Percentiles rank a stretch among this genome's conserved stretches.
Conservation (phyloP, 2,113 vertebrate genomes). For the Pomatostomus ruficeps region DNA sequence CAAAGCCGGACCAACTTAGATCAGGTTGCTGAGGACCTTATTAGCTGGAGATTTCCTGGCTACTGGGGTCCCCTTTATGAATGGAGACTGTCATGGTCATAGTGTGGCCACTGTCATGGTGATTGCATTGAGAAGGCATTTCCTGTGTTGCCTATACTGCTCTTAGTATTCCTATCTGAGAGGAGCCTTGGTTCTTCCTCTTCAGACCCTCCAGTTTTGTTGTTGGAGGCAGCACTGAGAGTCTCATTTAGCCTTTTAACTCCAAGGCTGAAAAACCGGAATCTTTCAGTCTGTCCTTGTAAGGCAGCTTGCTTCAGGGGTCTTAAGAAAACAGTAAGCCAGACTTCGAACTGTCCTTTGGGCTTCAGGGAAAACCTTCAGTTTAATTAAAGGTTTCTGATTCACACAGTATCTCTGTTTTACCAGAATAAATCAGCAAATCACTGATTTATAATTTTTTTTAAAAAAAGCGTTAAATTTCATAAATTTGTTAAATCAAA, state of each 20-base stretch:
- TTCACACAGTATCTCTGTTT: not conserved
- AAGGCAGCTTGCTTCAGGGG: not conserved
- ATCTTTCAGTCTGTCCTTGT: not conserved
- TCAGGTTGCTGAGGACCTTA: not conserved
- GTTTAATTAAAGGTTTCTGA: not conserved
- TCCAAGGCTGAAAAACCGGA: not conserved
- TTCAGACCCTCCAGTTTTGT: not conserved
- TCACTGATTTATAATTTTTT: not conserved
- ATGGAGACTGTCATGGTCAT: too few species aligned
- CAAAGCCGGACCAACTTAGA: not conserved
- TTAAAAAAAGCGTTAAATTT: fast-evolving
- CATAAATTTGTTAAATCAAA: not conserved
- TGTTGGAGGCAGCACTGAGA: not conserved
- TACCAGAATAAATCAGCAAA: fast-evolving
- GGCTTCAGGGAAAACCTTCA: not conserved
- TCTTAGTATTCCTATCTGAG: not conserved
- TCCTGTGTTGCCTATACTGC: not conserved
- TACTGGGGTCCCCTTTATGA: not conserved
- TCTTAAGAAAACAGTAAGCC: not conserved
- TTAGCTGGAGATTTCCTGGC: not conserved
- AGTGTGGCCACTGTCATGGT: not conserved
- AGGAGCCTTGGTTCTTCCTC: not conserved
- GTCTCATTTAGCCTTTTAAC: not conserved
- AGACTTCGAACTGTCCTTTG: not conserved
- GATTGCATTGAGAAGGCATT: not conserved